Conservation (phyloP, 2,888 invertebrate genomes). For the Perdita meconis region DNA sequence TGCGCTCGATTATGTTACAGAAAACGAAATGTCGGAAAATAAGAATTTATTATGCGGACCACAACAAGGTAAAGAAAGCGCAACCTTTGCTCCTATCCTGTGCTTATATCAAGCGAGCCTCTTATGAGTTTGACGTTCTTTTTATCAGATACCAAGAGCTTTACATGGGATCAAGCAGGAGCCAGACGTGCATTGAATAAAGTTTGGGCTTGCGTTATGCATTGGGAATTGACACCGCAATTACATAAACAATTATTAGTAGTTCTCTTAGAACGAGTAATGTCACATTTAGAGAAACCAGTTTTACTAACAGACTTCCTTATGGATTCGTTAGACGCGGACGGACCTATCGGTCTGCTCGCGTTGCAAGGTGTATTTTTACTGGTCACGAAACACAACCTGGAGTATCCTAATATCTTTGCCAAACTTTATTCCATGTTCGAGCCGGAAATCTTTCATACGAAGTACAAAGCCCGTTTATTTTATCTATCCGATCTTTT, state of each 20-base stretch:
- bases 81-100: background rate
- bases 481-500: conserved; percentile 96
- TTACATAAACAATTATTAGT: conserved; percentile 92
- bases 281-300: conserved; percentile 92
- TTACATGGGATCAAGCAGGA: conserved; percentile 86
- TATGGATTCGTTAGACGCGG: conserved; percentile 94
- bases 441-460: conserved; percentile 95
- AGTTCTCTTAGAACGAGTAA: conserved; percentile 92
- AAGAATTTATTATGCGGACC: conserved; percentile 77
- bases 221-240: conserved; percentile 89
- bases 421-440: conserved; percentile 97
- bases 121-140: background rate
- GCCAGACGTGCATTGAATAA: conserved; percentile 88
- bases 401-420: conserved; percentile 98
- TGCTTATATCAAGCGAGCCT: background rate
- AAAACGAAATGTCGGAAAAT: conserved; percentile 66
- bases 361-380: conserved; percentile 96
- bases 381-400: conserved; percentile 95
- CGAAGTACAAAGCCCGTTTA: conserved; percentile 94
- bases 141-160: conserved; percentile 75
- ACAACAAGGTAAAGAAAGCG: conserved; percentile 71
- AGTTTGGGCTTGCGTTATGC: conserved; percentile 91
- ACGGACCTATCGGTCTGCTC: conserved; percentile 94
- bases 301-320: conserved; percentile 95
- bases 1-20: conserved; percentile 58